Evolutionary conservation across 2,888 invertebrate species (phyloP).

Genomic region (Brenthis hecate): DNA sequence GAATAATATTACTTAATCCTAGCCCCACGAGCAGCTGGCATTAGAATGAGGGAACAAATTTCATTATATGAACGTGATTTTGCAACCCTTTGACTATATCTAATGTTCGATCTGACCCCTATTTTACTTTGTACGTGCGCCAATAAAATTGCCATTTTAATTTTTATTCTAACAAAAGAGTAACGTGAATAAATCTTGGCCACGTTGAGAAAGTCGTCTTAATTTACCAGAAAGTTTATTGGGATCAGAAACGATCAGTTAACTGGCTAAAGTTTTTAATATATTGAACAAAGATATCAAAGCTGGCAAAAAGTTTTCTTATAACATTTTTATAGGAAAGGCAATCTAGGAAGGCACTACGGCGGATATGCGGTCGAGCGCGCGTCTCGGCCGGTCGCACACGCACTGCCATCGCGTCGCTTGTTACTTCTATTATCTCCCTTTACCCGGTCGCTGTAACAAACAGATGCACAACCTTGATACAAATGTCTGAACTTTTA

Average conservation of each 20-base stretch:
- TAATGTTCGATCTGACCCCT: slow-evolving; percentile 50
- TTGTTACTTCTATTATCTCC: slow-evolving; percentile 74
- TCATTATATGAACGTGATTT: slow-evolving; percentile 65
- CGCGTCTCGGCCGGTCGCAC: slow-evolving; percentile 68
- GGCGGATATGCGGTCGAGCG: slow-evolving; percentile 80
- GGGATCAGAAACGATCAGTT: too few species aligned
- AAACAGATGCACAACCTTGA: slow-evolving; percentile 63
- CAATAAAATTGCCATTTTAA: slow-evolving; percentile 19
- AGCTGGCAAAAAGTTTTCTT: slow-evolving; percentile 34
- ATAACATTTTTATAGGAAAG: slow-evolving; percentile 39
- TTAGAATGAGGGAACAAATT: slow-evolving; percentile 59
- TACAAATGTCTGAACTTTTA: slow-evolving; percentile 53
- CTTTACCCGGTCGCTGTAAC: slow-evolving; percentile 62
- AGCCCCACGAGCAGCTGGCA: slow-evolving; percentile 64
- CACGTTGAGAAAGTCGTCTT: too few species aligned
- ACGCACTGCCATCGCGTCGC: slow-evolving; percentile 69
- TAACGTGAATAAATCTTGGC: neutral
- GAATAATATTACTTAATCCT: slow-evolving; percentile 67
- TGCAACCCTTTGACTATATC: slow-evolving; percentile 73
- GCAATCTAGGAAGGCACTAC: slow-evolving; percentile 69
- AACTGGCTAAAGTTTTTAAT: neutral
- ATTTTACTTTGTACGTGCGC: slow-evolving; percentile 21
- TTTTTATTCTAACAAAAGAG: neutral
- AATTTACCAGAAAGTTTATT: too few species aligned
- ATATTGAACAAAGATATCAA: too few species aligned